These are phyloP conservation scores for Dromas ardeola DNA, from an alignment of 2,113 vertebrate species.

Conservation along the genomic window DNA sequence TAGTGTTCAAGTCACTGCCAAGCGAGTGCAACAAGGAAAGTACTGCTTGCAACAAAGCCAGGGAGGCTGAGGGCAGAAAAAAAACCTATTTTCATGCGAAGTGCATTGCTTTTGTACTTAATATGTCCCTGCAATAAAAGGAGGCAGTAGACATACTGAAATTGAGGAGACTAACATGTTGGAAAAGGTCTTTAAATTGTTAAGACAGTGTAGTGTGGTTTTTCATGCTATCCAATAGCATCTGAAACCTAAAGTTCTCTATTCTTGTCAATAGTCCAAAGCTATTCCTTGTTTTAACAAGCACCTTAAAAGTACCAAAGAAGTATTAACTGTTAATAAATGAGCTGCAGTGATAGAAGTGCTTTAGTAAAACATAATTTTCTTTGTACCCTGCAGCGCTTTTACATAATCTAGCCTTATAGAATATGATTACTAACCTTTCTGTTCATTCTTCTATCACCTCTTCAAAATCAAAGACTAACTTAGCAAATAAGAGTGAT, in stretches of 20 bases:
- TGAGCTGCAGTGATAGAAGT: conserved; percentile 18
- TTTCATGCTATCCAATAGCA: not conserved
- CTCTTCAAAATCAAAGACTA: conserved; percentile 12
- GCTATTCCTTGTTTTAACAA: conserved; percentile 18
- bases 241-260: not conserved
- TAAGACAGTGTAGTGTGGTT: not conserved
- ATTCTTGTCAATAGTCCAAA: not conserved
- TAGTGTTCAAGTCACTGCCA: conserved; percentile 69
- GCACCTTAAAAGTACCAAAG: conserved; percentile 65
- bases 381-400: not conserved
- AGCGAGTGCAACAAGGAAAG: conserved; percentile 49
- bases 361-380: not conserved
- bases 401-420: conserved; percentile 17
- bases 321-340: conserved; percentile 47
- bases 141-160: not conserved
- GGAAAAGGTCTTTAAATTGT: not conserved
- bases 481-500: conserved; percentile 34
- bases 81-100: not conserved
- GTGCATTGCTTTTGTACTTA: not conserved
- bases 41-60: conserved; percentile 9
- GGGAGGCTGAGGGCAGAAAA: not conserved
- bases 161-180: not conserved
- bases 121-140: not conserved
- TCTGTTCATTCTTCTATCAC: not conserved
- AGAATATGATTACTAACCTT: conserved; percentile 48